Evolutionary conservation across 2,888 invertebrate genomes (phyloP).

Genomic region (Erebia ligea): DNA sequence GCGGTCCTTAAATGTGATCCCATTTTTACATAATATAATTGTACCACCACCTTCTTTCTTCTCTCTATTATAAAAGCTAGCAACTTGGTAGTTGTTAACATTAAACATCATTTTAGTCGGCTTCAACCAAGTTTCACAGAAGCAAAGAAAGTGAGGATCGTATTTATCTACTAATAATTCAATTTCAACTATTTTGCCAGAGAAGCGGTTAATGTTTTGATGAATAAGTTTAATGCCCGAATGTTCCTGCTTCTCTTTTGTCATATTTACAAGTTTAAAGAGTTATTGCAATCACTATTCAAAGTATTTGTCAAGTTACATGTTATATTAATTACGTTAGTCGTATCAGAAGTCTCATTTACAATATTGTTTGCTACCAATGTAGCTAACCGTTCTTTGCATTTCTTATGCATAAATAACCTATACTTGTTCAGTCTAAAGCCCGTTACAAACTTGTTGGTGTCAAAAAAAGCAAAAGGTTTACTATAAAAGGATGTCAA

Average conservation of each 20-base stretch:
- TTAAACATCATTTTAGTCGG: no score
- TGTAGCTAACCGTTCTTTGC: neutral
- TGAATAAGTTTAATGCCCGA: neutral
- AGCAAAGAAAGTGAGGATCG: no score
- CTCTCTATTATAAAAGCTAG: no score
- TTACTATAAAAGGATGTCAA: neutral
- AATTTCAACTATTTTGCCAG: neutral
- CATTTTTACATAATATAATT: no score
- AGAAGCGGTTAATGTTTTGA: conserved; percentile 2
- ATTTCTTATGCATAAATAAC: neutral
- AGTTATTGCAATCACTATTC: neutral
- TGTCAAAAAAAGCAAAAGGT: neutral
- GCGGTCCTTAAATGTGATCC: no score
- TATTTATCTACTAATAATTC: no score
- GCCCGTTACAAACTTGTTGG: neutral
- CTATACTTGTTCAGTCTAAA: neutral
- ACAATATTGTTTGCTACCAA: neutral
- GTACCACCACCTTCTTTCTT: no score
- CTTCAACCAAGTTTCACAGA: no score
- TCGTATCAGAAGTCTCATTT: neutral
- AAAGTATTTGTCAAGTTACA: neutral
- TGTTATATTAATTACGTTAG: neutral
- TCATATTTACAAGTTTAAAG: neutral
- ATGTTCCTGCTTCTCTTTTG: neutral
- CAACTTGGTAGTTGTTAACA: no score